Evolutionary conservation across 2,797 vertebrate species (phyloP).

Genomic region (Oreochromis grahami): DNA sequence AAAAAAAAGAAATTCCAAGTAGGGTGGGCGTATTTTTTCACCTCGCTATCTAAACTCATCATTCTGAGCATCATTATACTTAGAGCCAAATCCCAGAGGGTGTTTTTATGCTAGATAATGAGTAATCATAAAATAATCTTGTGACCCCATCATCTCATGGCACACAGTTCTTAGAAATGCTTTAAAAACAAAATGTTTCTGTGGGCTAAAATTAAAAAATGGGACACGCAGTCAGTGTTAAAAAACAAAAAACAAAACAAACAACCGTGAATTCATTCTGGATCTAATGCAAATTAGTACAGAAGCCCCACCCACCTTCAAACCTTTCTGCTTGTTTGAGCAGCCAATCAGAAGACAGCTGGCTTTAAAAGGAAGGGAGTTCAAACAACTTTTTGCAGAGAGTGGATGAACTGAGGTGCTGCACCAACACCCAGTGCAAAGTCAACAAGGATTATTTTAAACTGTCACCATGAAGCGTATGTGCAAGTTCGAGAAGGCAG

Average conservation of each 20-base stretch:
- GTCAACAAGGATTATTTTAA: not conserved
- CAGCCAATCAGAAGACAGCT: not conserved
- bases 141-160: not conserved
- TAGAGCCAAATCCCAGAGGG: not conserved
- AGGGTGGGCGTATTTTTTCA: not conserved
- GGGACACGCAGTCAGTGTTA: not conserved
- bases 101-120: not conserved
- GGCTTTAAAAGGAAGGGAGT: not conserved
- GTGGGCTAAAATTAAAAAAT: not conserved
- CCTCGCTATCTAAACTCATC: not conserved
- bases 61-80: not conserved
- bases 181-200: not conserved
- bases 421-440: not conserved
- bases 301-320: not conserved
- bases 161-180: not conserved
- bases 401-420: not conserved
- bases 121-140: not conserved
- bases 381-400: not conserved
- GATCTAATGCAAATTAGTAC: not conserved
- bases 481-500: not conserved
- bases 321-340: not conserved
- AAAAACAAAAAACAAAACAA: not conserved
- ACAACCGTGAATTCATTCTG: not conserved
- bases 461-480: not conserved
- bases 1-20: not conserved